These are phyloP conservation scores for Plodia interpunctella DNA, from an alignment of 1,140 invertebrate genomes.

Conservation along the genomic window DNA sequence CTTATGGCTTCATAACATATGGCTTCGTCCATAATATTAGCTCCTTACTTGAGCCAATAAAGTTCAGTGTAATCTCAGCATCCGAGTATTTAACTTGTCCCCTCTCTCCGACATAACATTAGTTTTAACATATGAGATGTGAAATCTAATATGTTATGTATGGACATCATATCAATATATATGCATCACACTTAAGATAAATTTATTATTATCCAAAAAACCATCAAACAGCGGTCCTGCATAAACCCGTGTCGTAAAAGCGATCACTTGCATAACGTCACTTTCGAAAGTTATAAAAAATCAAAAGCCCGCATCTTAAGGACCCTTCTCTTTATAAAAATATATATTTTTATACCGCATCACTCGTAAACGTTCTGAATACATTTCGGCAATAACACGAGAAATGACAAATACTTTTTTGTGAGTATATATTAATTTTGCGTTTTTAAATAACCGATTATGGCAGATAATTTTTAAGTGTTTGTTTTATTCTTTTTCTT, in stretches of 20 bases:
- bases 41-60: no score
- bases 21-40: no score
- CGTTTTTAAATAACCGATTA: no score
- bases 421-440: slow-evolving; percentile 8
- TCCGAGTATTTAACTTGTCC: no score
- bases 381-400: slow-evolving; percentile 17
- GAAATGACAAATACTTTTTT: neutral
- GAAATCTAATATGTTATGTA: no score
- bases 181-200: neutral
- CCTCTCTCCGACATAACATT: no score
- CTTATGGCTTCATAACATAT: no score
- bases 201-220: neutral
- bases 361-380: slow-evolving; percentile 36
- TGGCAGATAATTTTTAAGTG: no score
- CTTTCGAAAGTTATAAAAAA: slow-evolving; percentile 65
- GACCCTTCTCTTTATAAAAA: slow-evolving; percentile 46
- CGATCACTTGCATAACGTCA: slow-evolving; percentile 26
- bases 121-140: no score
- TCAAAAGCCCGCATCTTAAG: slow-evolving; percentile 36
- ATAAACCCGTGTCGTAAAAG: neutral
- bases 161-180: no score
- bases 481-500: no score
- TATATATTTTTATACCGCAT: neutral
- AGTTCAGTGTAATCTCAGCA: no score
- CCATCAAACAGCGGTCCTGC: neutral